These are phyloP conservation scores for Ornithoptera alexandrae DNA, from an alignment of 2,888 invertebrate genomes.

Conservation along the genomic window DNA sequence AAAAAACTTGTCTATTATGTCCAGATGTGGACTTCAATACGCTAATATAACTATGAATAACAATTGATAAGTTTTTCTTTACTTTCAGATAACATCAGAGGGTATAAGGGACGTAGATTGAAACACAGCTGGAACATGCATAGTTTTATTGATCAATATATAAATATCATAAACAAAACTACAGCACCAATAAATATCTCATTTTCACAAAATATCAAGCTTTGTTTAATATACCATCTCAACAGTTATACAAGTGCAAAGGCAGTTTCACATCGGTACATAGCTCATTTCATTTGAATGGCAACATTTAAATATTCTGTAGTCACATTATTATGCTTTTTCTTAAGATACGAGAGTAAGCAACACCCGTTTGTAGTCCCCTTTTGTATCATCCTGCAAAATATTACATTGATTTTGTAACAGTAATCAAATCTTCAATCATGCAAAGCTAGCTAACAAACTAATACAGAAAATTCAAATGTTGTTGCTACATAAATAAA, in stretches of 20 bases:
- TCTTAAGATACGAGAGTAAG: constrained; percentile 76
- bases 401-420: constrained; percentile 62
- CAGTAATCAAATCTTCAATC: constrained; percentile 41
- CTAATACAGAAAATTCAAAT: constrained; percentile 52
- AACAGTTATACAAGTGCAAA: constrained; percentile 71
- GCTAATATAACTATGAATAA: neutral
- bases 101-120: constrained; percentile 69
- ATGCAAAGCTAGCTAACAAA: constrained; percentile 44
- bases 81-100: constrained; percentile 71
- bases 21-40: no score
- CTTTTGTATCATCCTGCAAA: constrained; percentile 85
- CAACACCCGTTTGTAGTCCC: constrained; percentile 85
- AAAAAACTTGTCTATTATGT: no score
- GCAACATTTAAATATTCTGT: constrained; percentile 39
- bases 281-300: constrained; percentile 41
- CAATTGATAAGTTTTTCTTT: constrained; percentile 21
- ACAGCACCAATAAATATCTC: constrained; percentile 79
- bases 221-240: constrained; percentile 60
- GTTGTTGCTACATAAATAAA: constrained; percentile 52
- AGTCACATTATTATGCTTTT: constrained; percentile 61
- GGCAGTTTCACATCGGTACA: constrained; percentile 66
- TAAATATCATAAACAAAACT: constrained; percentile 76
- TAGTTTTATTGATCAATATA: constrained; percentile 69
- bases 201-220: constrained; percentile 76
- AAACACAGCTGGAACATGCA: constrained; percentile 62